A percentile compares a stretch with the other conserved stretches of the same genome.
These are phyloP conservation scores for Myxocyprinus asiaticus DNA, from an alignment of 2,113 vertebrate species.

Conservation along the genomic window DNA sequence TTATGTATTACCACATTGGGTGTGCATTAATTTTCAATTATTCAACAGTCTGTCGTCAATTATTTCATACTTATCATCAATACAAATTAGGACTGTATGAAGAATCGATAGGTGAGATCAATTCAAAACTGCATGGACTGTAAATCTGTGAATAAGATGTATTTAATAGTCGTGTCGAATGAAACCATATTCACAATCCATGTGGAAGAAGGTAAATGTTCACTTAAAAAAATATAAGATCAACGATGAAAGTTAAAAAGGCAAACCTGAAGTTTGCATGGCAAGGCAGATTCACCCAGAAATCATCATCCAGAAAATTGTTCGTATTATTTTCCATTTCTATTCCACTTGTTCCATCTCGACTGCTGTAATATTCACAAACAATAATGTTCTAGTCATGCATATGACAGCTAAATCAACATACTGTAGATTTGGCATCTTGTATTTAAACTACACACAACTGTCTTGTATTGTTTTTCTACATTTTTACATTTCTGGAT, in stretches of 20 bases:
- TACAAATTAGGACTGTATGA: too few relatives aligned
- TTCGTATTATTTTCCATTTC: not conserved
- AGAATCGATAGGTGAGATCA: too few relatives aligned
- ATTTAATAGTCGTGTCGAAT: constrained; percentile 77
- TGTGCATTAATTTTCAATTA: too few relatives aligned
- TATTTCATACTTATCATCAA: too few relatives aligned
- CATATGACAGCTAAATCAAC: constrained; percentile 21
- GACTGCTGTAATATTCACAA: constrained; percentile 17
- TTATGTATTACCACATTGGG: too few relatives aligned
- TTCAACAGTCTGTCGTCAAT: too few relatives aligned
- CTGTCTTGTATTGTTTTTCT: not conserved
- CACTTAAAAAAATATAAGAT: constrained; percentile 82
- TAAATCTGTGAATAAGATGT: constrained; percentile 26
- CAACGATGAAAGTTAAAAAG: constrained; percentile 65
- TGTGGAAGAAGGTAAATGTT: constrained; percentile 68
- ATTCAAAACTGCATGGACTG: not conserved
- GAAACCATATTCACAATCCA: constrained; percentile 75
- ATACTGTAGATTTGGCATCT: constrained; percentile 9
- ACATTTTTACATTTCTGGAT: not conserved
- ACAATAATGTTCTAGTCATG: constrained; percentile 19
- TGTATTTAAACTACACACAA: constrained; percentile 18
- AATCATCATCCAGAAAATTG: not conserved
- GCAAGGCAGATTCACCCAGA: constrained; percentile 24
- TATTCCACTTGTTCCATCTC: too few relatives aligned
- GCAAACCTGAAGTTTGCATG: constrained; percentile 27